Base-by-base conservation (phyloP, 2,113 vertebrate genomes). In the Talpa occidentalis region DNA sequence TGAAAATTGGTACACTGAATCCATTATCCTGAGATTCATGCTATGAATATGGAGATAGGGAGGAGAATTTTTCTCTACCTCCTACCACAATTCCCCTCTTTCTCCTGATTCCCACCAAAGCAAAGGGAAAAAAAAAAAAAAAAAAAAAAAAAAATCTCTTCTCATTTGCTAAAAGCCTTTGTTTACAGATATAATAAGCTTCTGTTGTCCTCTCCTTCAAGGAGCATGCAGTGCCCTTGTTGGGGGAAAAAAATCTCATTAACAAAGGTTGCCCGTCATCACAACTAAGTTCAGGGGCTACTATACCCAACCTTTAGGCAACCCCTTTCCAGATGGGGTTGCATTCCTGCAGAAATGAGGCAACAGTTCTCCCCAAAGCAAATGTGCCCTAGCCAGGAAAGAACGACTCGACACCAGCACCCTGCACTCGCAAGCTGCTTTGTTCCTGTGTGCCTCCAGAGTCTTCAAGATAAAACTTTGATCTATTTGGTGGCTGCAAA, bases 401-500 rank as follows among this genome's bases (percentile, higher is more conserved):
- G 19, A 92, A 49, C 10, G 5, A 52, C 15, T 37, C 5, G 2
- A 22, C 69, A 72, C 37, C 37, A 37, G 40, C 21, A 37, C 35
- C 49, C 30, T 54, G 67, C 4, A 47, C 40, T 52, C 28, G 19
- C 19, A 74, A 77, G 80, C 44, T 35, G 32, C 90, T 95, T 88
- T 86, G 72, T 42, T 96, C 81, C 62, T 42, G 6, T 24, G 30
- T 44, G 56, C n/a, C 84, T 91, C 62, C 44, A 47, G 66, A 30
- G 59, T 87, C 91, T 77, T 82, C 83, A 91, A 35, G 95, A 90
- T 67, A 91, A 94, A 95, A 86, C 42, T 96, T 88, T 67, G 80
- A 95, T 80, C 56, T 84, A 62, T 77, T 81, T 81, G 79, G 80
- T 60, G 62, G n/a, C 66, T 26, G 79, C 74, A 84, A 80, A 82